These are phyloP conservation scores for Ips typographus DNA, from an alignment of 1,140 invertebrate species.

Conservation along the genomic window DNA sequence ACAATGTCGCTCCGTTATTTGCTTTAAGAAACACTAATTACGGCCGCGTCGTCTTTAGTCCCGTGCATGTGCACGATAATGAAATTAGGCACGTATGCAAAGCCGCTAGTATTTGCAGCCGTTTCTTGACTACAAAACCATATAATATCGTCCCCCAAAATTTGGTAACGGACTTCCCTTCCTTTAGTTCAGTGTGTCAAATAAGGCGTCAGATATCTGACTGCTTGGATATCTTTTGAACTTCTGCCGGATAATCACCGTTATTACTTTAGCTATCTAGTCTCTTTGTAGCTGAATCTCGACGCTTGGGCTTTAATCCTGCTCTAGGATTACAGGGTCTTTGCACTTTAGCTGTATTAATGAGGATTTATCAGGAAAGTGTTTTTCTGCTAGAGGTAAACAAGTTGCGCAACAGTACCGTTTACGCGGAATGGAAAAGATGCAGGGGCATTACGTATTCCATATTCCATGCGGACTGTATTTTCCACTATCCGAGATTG, in stretches of 20 bases:
- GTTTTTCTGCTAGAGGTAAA: too few relatives aligned
- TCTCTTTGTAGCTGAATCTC: slow-evolving; percentile 9
- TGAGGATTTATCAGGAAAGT: too few relatives aligned
- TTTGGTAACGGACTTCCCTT: background rate
- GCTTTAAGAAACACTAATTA: slow-evolving; percentile 21
- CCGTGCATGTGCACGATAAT: slow-evolving; percentile 15
- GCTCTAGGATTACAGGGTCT: slow-evolving; percentile 2
- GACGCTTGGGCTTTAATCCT: slow-evolving; percentile 2
- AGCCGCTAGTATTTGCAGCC: background rate
- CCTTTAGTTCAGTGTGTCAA: background rate
- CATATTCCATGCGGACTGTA: too few relatives aligned
- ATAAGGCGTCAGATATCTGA: background rate
- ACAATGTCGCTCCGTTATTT: slow-evolving; percentile 19
- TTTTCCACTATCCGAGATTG: too few relatives aligned
- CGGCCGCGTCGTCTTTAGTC: slow-evolving; percentile 8
- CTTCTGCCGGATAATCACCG: background rate
- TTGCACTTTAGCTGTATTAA: background rate
- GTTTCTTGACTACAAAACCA: background rate
- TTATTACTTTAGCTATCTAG: slow-evolving; percentile 9
- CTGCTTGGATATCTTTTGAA: background rate
- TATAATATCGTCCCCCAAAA: background rate
- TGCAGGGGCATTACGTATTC: too few relatives aligned
- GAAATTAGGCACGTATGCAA: slow-evolving; percentile 12
- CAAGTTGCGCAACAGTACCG: too few relatives aligned
- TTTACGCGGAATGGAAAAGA: too few relatives aligned